Evolutionary conservation across 2,797 vertebrate species (phyloP), one percentile per base, ranked within the genome.

Genomic region (Dryobates pubescens): DNA sequence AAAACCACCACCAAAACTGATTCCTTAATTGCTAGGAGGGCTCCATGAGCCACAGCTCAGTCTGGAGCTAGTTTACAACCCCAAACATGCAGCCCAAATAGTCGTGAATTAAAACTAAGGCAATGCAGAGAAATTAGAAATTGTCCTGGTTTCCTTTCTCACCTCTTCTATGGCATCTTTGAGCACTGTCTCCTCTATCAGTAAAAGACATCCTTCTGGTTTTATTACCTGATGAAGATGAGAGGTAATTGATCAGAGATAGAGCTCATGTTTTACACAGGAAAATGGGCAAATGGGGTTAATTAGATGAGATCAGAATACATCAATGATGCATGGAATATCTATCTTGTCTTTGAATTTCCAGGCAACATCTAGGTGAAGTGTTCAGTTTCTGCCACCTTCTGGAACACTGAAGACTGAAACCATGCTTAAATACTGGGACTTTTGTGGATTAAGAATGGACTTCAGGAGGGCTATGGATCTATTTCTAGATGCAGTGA

Each of bases 11-110:
- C 0, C 12, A 24, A 26, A 82, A 18, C 5, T 7, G 6, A 32
- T 58, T 75, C 27, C 17, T 73, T 59, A n/a, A 43, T 6, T 47
- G 17, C 47, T 51, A 47, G n/a, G 47, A 82, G 53, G 41, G 26
- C 16, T 67, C 58, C 12, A 15, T 0, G 4, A 61, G 10, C 41
- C 56, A 54, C 0, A 0, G 54, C 47, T 74, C 3, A 3, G 34
- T 30, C 51, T 56, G 56, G 67, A 86, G 49, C 47, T 18, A 43
- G 24, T 2, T 47, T 27, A 29, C 11, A 68, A 30, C 32, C 71
- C 36, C n/a, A 61, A 81, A 61, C 9, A 8, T 1, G 1, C 30
- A 78, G 26, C 23, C 41, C 30, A 72, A 18, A 29, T 6, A 72
- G 27, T n/a, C 59, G 26, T 29, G 38, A 74, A 27, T 32, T 45